Base-by-base conservation (phyloP, 2,113 vertebrate genomes). In the Megaceryle maxima region DNA sequence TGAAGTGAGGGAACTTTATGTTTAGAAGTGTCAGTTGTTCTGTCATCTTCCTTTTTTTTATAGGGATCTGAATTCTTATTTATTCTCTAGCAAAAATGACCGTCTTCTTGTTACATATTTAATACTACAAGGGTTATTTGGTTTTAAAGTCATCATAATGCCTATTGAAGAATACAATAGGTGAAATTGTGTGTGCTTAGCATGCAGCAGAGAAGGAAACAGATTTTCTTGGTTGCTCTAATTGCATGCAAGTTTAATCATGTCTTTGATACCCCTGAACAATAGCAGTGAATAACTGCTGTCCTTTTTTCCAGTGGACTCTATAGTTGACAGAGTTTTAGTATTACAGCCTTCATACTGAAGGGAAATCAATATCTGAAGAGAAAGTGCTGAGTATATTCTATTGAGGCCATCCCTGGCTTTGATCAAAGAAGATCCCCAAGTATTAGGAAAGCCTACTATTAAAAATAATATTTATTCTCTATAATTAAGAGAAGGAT, bases 361-460 rank as follows among this genome's bases (percentile, higher is more conserved):
- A 89, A 72, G 8, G 73, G 57, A 88, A 94, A 92, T 90, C 88
- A 64, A 43, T 92, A 62, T 15, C 73, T 93, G 60, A 89, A 79
- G 60, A 87, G 79, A 37, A 94, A 91, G 22, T 46, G 16, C 31
- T 87, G 44, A 64, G 53, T 73, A 28, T 85, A 51, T 79, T 82
- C 48, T 87, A 46, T 66, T 76, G 85, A 92, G 53, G 33, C 57
- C 72, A 64, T 64, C 51, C 19, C 28, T 70, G 25, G 48, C 24
- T 93, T 93, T 94, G 62, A 77, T 92, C 89, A 88, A 76, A 93
- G 50, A 74, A 33, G 31, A 67, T 72, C 20, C 31, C 12, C 35
- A 90, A 29, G 88, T 88, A 84, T 63, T 91, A 60, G 56, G 24
- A 70, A 83, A 93, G 19, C 4, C 20, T 91, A 35, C 21, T 59